Percentiles rank a stretch among this genome's conserved stretches.
Evolutionary conservation across 2,888 invertebrate genomes (phyloP).

Genomic region (Caenorhabditis sp.): DNA sequence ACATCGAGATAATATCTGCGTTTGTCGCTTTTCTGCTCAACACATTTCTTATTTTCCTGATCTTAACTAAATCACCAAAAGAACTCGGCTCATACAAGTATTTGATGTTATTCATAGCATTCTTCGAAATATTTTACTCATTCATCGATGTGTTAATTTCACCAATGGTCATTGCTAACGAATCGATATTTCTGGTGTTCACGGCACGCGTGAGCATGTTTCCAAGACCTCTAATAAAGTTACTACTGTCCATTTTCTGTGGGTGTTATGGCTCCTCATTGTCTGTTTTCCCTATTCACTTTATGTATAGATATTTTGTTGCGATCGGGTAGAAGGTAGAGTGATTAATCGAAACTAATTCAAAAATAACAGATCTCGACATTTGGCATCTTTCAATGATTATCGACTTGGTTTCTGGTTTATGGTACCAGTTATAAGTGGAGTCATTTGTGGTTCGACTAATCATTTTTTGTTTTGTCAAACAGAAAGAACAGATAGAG

Average conservation of each 20-base stretch:
- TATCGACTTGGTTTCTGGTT: neutral
- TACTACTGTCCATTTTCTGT: neutral
- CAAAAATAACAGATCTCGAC: neutral
- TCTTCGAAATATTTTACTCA: neutral
- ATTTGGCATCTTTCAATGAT: neutral
- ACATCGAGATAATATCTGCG: too few relatives aligned
- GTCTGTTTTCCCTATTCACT: neutral
- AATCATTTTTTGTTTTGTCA: too few relatives aligned
- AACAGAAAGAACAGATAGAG: too few relatives aligned
- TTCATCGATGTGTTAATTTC: neutral
- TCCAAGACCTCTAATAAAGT: neutral
- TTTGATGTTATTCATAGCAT: neutral
- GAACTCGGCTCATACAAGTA: neutral
- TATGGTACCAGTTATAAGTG: neutral
- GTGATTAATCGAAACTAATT: neutral
- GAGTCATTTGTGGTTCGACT: neutral
- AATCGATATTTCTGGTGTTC: neutral
- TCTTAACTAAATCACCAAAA: neutral
- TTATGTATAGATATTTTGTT: neutral
- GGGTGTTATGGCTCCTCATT: neutral
- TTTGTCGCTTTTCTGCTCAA: too few relatives aligned
- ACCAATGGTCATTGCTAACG: neutral
- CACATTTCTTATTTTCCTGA: neutral
- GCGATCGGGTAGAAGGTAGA: neutral
- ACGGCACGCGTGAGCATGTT: neutral